Conservation (phyloP, 2,888 invertebrate genomes). For the Agrilus mali region DNA sequence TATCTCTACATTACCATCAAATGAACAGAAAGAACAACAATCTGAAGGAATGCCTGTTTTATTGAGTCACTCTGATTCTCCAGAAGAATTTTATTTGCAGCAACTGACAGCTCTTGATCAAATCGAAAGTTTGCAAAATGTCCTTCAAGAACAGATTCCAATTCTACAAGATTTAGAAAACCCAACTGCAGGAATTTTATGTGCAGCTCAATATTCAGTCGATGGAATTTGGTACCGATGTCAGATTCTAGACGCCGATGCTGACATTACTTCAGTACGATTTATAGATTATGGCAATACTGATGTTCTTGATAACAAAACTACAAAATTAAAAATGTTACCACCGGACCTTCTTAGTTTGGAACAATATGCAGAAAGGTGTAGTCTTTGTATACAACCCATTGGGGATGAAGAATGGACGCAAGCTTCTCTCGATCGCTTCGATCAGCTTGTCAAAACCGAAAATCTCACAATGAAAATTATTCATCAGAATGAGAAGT, state of each 20-base stretch:
- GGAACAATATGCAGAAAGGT: conserved; percentile 46
- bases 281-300: conserved; percentile 73
- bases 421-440: conserved; percentile 44
- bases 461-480: conserved; percentile 16
- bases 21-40: not conserved
- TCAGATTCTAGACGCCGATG: conserved; percentile 66
- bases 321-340: conserved; percentile 46
- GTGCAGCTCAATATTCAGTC: conserved; percentile 67
- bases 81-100: conserved; percentile 66
- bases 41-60: conserved; percentile 38
- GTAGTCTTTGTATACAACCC: conserved; percentile 55
- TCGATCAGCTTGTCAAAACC: conserved; percentile 28
- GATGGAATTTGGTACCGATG: conserved; percentile 91
- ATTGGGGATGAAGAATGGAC: conserved; percentile 50
- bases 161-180: conserved; percentile 39
- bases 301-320: conserved; percentile 54
- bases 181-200: conserved; percentile 48
- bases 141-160: conserved; percentile 45
- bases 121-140: conserved; percentile 48
- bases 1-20: not conserved
- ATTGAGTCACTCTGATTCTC: conserved; percentile 62
- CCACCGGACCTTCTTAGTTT: conserved; percentile 44
- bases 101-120: conserved; percentile 41
- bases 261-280: conserved; percentile 61
- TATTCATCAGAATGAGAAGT: conserved; percentile 40